Conservation (phyloP, 2,113 vertebrate genomes). For the Chaetorhynchus papuensis region DNA sequence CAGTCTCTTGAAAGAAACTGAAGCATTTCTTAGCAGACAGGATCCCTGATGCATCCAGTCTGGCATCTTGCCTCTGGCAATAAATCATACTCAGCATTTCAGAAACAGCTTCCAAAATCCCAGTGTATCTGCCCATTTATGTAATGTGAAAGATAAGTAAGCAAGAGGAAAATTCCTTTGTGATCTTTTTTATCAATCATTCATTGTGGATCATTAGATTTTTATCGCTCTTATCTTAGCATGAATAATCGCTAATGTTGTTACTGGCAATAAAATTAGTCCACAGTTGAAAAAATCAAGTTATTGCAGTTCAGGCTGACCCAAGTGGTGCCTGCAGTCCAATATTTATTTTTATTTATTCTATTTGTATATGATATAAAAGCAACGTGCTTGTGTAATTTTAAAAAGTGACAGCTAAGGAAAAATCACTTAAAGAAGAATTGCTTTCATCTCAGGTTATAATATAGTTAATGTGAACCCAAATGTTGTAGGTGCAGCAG, state of each 20-base stretch:
- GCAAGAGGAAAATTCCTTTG: neutral
- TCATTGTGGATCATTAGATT: neutral
- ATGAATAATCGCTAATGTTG: neutral
- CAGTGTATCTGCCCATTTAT: neutral
- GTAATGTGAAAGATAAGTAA: neutral
- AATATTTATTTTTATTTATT: neutral
- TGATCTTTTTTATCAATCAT: neutral
- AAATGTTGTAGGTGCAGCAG: neutral
- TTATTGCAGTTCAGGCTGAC: neutral
- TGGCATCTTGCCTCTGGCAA: conserved; percentile 21
- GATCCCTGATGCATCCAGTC: neutral
- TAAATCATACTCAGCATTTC: neutral
- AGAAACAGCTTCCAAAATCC: conserved; percentile 5
- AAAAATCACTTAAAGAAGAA: neutral
- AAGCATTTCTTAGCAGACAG: conserved; percentile 17
- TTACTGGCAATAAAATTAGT: neutral
- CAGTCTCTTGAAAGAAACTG: neutral
- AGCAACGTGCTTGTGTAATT: neutral
- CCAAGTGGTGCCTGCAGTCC: neutral
- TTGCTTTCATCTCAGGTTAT: neutral
- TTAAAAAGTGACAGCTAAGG: neutral
- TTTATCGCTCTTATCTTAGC: neutral
- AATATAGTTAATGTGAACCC: neutral
- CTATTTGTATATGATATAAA: neutral
- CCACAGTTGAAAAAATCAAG: neutral